These are phyloP conservation scores for Ornithoptera alexandrae DNA, from an alignment of 2,888 invertebrate species.

Conservation along the genomic window DNA sequence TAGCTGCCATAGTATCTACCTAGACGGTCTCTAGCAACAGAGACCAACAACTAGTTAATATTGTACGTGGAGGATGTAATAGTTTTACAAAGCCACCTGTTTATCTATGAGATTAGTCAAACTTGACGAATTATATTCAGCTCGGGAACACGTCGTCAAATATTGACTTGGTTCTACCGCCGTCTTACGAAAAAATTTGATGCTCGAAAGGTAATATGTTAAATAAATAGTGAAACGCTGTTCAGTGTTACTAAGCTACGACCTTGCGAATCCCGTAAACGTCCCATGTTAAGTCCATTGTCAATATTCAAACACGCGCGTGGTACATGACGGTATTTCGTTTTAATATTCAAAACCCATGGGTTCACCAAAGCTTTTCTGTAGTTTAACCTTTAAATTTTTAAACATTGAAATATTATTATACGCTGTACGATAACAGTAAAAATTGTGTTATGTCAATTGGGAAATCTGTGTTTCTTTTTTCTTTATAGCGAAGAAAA, in stretches of 20 bases:
- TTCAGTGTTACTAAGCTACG: neutral
- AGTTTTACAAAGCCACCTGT: too few relatives aligned
- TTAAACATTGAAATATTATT: neutral
- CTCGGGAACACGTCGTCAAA: too few relatives aligned
- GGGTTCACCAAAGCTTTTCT: conserved; percentile 7
- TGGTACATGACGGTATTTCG: conserved; percentile 24
- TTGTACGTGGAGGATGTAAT: too few relatives aligned
- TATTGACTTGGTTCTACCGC: neutral
- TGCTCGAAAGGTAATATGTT: neutral
- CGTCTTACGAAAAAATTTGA: neutral
- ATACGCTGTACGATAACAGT: too few relatives aligned
- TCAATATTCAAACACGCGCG: conserved; percentile 34
- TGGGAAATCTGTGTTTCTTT: too few relatives aligned
- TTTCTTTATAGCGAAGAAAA: too few relatives aligned
- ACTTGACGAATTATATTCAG: too few relatives aligned
- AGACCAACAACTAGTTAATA: too few relatives aligned
- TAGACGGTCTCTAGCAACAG: too few relatives aligned
- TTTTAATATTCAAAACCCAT: conserved; percentile 20
- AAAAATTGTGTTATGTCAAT: too few relatives aligned
- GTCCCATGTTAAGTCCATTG: conserved; percentile 32
- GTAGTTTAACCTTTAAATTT: conserved; percentile 3
- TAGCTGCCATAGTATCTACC: too few relatives aligned
- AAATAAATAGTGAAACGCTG: neutral
- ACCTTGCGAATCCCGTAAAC: conserved; percentile 23
- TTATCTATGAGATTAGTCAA: too few relatives aligned